A percentile compares a stretch with the other conserved stretches of the same genome.
phyloP scores from a whole-genome alignment of 1,140 invertebrate genomes.

The Heliconius hermathena region DNA sequence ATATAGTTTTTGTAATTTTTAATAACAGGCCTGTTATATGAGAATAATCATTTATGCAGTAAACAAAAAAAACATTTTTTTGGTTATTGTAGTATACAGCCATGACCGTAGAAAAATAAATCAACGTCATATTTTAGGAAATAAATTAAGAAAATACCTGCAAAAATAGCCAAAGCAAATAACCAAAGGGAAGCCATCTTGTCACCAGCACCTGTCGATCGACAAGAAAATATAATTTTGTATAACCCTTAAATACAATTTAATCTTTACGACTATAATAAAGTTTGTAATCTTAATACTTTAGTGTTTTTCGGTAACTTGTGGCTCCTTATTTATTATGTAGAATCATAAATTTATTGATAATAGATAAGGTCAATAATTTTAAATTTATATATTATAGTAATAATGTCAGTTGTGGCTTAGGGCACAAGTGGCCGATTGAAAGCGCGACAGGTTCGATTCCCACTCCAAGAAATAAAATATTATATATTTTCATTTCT shows the following conservation, averaged over 20 bases:
- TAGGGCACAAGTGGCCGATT: too few species aligned
- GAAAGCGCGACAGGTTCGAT: too few species aligned
- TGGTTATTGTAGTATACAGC: too few species aligned
- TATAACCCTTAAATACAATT: not conserved
- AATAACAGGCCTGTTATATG: too few species aligned
- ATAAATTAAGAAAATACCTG: slow-evolving; percentile 16
- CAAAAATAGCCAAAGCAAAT: slow-evolving; percentile 17
- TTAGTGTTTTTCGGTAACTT: not conserved
- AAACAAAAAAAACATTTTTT: too few species aligned
- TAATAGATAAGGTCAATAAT: not conserved
- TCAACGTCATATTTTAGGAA: not conserved
- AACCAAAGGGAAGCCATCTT: slow-evolving; percentile 24
- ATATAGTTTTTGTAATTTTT: too few species aligned
- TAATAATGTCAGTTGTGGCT: too few species aligned
- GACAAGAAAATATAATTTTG: not conserved
- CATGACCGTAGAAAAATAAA: not conserved
- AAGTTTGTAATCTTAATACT: not conserved
- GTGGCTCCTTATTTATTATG: not conserved
- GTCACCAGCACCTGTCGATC: not conserved
- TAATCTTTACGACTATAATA: not conserved
- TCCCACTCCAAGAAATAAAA: too few species aligned
- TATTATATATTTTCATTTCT: too few species aligned
- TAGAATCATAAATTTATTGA: not conserved
- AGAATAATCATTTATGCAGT: too few species aligned
- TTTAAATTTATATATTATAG: not conserved